Evolutionary conservation across 2,888 invertebrate genomes (phyloP), one percentile per base, ranked within the genome.

Genomic region (Noctua janthina): DNA sequence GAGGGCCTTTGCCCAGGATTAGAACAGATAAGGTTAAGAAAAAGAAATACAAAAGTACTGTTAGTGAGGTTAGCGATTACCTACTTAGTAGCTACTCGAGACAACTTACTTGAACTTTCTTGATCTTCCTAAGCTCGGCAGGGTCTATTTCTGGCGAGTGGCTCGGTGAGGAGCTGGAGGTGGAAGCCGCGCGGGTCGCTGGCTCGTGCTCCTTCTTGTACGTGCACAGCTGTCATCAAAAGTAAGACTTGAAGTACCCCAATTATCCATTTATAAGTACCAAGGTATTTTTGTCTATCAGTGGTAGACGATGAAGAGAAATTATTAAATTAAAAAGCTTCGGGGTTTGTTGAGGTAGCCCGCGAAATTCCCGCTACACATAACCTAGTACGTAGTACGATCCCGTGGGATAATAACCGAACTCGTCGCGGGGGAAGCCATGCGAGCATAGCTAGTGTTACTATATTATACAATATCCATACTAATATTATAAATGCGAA

Each of bases 121-220:
- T 99, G 88, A 99, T 99, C 96, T 99, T 99, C 86, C 98, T 97
- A 83, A 99, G 97, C 92, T 99, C 99, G n/a, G 91, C 92, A 0
- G 97, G 96, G 81, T 97, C 97, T 2, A 97, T 93, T 17, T 97
- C 97, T 0, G 97, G 96, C 1, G 96, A 95, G 83, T 94, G 95
- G n/a, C 94, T 94, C 1, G 95, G 94, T 0, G 97, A 96, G 0
- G 96, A 94, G 87, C 96, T 96, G 78, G 93, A 89, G 2, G 93
- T 93, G 15, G 96, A 96, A 2, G 93, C 94, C 0, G 95, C 93
- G 0, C 96, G 92, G 3, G 94, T 94, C 1, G 94, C 94, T 1
- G 98, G 97, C 82, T 98, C 97, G 94, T 98, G 98, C 92, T 99
- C 99, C 90, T 98, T 98, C 94, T 99, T 99, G 95, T 98, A 97